A percentile compares a stretch with the other conserved stretches of the same genome.
phyloP scores from a whole-genome alignment of 2,113 vertebrate genomes.

The Ivindomyrus marchei region DNA sequence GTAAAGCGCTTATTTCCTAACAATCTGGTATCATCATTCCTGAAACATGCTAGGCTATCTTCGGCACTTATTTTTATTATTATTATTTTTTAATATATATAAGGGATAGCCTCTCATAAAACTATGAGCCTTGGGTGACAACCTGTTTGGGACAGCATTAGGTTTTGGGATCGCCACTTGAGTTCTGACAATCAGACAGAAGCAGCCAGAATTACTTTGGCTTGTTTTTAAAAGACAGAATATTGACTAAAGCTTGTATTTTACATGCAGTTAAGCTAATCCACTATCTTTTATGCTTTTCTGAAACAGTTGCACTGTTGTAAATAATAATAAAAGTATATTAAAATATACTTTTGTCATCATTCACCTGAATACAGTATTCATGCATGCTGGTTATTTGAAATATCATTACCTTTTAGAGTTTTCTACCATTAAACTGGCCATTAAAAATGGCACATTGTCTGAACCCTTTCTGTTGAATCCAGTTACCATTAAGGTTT shows the following conservation, averaged over 20 bases:
- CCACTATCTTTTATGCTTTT: not conserved
- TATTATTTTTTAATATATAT: not conserved
- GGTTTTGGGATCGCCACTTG: not conserved
- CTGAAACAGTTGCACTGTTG: constrained; percentile 57
- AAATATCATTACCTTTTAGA: not conserved
- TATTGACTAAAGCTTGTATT: not conserved
- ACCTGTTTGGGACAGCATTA: not conserved
- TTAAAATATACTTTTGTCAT: constrained; percentile 43
- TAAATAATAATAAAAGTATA: constrained; percentile 44
- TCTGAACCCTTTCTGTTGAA: constrained; percentile 9
- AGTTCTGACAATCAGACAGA: not conserved
- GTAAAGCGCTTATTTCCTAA: not conserved
- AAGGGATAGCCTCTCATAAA: not conserved
- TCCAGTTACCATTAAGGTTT: constrained; percentile 21
- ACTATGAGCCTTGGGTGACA: too few species aligned
- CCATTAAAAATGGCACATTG: constrained; percentile 26
- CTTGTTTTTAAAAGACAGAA: not conserved
- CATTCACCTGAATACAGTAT: not conserved
- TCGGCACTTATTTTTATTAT: constrained; percentile 1
- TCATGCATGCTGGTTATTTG: not conserved
- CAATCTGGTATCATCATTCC: not conserved
- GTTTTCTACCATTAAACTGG: not conserved
- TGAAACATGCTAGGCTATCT: not conserved
- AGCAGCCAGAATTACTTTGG: not conserved
- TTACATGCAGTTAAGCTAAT: not conserved